These are phyloP conservation scores for Melinaea marsaeus DNA, from an alignment of 2,888 invertebrate genomes.

Conservation along the genomic window DNA sequence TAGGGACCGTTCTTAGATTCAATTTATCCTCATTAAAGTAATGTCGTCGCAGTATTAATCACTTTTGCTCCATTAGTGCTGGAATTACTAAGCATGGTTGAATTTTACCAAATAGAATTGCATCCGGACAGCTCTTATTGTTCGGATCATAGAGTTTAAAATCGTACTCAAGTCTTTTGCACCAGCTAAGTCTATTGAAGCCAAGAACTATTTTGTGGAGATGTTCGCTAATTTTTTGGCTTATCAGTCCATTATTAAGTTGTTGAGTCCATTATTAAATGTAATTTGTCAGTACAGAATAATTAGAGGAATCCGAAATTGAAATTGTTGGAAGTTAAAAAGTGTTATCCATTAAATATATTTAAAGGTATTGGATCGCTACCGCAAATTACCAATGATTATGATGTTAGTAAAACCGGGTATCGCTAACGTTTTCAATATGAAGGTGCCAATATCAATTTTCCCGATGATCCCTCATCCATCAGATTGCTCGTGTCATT, in stretches of 20 bases:
- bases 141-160: slow-evolving; percentile 5
- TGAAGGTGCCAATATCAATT: slow-evolving; percentile 8
- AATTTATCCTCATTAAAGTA: slow-evolving; percentile 72
- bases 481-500: slow-evolving; percentile 9
- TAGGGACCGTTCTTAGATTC: slow-evolving; percentile 62
- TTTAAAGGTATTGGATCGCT: neutral
- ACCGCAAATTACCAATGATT: slow-evolving; percentile 3
- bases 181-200: no score
- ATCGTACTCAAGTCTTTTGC: no score
- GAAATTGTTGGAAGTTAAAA: neutral
- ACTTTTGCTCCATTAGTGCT: slow-evolving; percentile 63
- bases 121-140: slow-evolving; percentile 17
- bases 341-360: neutral
- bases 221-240: slow-evolving; percentile 28
- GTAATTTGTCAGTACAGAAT: slow-evolving; percentile 14
- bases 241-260: slow-evolving; percentile 28
- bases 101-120: slow-evolving; percentile 45
- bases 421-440: slow-evolving; percentile 4
- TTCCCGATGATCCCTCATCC: slow-evolving; percentile 8
- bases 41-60: slow-evolving; percentile 67
- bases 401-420: neutral
- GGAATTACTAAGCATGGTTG: slow-evolving; percentile 53
- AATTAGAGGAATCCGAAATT: slow-evolving; percentile 12
- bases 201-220: slow-evolving; percentile 14
- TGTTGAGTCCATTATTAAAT: slow-evolving; percentile 22